Conservation (phyloP, 2,113 vertebrate species). For the Leiothrix lutea region DNA sequence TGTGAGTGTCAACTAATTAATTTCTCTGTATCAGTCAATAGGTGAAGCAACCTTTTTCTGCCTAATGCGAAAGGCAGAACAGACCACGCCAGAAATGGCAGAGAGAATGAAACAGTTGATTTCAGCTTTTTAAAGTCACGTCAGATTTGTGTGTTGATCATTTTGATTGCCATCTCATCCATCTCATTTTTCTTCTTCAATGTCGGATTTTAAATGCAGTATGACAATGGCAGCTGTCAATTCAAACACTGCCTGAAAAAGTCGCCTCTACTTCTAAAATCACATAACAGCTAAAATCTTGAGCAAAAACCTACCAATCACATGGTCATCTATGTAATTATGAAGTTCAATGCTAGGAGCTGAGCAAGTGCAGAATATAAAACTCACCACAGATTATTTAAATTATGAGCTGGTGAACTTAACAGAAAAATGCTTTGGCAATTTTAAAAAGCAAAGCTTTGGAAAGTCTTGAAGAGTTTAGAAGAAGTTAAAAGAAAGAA, state of each 20-base stretch:
- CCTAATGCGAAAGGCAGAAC: not conserved
- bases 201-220: not conserved
- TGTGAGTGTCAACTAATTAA: not conserved
- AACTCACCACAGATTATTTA: not conserved
- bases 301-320: not conserved
- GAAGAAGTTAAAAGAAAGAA: not conserved
- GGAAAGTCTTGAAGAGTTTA: not conserved
- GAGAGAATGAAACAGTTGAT: not conserved
- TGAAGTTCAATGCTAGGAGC: not conserved
- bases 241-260: not conserved
- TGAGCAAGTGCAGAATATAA: not conserved
- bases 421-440: not conserved
- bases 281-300: not conserved
- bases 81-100: not conserved
- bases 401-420: not conserved
- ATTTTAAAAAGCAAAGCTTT: not conserved
- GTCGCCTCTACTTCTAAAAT: not conserved
- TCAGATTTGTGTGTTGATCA: not conserved
- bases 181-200: slow-evolving; percentile 4
- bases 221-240: slow-evolving; percentile 10
- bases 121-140: not conserved
- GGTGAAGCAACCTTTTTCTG: not conserved
- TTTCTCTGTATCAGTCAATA: not conserved
- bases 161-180: not conserved
- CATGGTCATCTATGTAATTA: not conserved